phyloP scores from a whole-genome alignment of 2,797 vertebrate genomes.

The Menidia menidia region DNA sequence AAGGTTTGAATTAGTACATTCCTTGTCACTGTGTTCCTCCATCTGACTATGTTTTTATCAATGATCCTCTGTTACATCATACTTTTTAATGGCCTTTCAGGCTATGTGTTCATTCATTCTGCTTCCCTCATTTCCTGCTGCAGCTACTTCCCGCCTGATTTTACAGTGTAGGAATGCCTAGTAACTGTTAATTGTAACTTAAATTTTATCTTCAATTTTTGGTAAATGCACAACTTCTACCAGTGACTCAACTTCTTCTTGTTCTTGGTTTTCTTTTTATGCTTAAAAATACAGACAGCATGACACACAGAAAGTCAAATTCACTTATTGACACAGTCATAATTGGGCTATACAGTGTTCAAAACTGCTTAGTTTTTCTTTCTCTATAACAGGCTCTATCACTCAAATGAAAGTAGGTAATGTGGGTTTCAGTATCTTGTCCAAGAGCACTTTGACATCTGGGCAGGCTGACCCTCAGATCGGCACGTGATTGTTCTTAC shows the following conservation, averaged over 20 bases:
- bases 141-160: slow-evolving; percentile 47
- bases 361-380: too few species aligned
- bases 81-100: slow-evolving; percentile 54
- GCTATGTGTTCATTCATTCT: slow-evolving; percentile 57
- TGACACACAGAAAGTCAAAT: too few species aligned
- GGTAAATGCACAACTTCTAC: slow-evolving; percentile 70
- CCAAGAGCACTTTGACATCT: too few species aligned
- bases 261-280: neutral
- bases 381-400: too few species aligned
- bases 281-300: neutral
- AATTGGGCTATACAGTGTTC: too few species aligned
- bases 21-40: slow-evolving; percentile 86
- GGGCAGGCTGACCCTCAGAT: too few species aligned
- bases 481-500: too few species aligned
- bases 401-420: too few species aligned
- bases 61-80: slow-evolving; percentile 74
- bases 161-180: slow-evolving; percentile 79
- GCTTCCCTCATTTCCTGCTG: slow-evolving; percentile 16
- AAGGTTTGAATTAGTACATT: slow-evolving; percentile 77
- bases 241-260: slow-evolving; percentile 24
- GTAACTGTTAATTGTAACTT: slow-evolving; percentile 88
- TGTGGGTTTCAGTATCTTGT: too few species aligned
- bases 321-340: too few species aligned
- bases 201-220: slow-evolving; percentile 70
- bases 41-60: slow-evolving; percentile 54